phyloP scores from a whole-genome alignment of 2,888 invertebrate species.

The Nomada fabriciana region DNA sequence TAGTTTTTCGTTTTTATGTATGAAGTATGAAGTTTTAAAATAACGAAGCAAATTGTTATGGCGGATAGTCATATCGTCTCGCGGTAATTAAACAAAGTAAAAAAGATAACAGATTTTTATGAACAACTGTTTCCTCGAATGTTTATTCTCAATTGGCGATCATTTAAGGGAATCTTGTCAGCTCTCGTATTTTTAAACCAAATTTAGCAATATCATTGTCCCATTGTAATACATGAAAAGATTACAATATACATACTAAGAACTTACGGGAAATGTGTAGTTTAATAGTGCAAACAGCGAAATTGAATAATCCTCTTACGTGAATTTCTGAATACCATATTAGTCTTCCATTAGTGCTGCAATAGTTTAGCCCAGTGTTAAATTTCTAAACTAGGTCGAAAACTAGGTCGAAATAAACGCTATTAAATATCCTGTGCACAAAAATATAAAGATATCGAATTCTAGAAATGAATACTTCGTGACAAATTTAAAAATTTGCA shows the following conservation, averaged over 20 bases:
- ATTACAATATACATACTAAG: too few relatives aligned
- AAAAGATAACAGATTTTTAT: not conserved
- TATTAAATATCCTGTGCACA: not conserved
- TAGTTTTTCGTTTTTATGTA: too few relatives aligned
- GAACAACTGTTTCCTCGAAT: slow-evolving; percentile 20
- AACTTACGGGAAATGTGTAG: too few relatives aligned
- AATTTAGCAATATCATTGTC: not conserved
- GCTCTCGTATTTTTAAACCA: not conserved
- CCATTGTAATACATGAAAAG: not conserved
- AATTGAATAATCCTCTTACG: not conserved
- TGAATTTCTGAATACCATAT: not conserved
- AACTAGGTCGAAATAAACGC: too few relatives aligned
- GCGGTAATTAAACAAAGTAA: slow-evolving; percentile 4
- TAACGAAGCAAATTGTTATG: too few relatives aligned
- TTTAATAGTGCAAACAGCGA: too few relatives aligned
- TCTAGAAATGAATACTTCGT: not conserved
- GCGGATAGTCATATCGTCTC: too few relatives aligned
- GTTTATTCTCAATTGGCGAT: slow-evolving; percentile 3
- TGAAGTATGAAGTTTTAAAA: too few relatives aligned
- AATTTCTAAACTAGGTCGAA: too few relatives aligned
- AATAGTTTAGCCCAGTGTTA: not conserved
- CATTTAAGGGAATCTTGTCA: slow-evolving; percentile 1
- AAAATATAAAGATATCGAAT: not conserved
- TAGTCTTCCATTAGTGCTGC: not conserved
- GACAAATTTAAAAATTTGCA: not conserved